These are phyloP conservation scores for Chrysocyon brachyurus DNA, from an alignment of 2,797 vertebrate species.

Conservation along the genomic window DNA sequence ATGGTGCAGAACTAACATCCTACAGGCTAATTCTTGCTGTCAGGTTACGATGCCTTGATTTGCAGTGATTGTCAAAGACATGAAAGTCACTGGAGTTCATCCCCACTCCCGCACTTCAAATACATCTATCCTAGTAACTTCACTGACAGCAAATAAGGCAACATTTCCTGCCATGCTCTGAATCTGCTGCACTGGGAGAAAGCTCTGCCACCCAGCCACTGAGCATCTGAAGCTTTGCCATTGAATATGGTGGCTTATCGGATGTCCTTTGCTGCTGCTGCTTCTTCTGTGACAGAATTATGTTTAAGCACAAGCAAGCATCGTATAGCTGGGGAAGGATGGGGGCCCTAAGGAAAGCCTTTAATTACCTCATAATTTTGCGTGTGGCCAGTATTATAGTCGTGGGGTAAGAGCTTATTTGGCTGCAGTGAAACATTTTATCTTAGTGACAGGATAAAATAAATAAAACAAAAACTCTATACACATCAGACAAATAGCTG, in stretches of 20 bases:
- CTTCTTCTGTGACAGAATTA: neutral
- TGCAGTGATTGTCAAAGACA: slow-evolving; percentile 61
- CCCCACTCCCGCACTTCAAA: neutral
- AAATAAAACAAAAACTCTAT: neutral
- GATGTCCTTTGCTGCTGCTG: neutral
- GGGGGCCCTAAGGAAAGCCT: neutral
- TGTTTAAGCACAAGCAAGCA: neutral
- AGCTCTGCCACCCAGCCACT: neutral
- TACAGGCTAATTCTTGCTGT: slow-evolving; percentile 77
- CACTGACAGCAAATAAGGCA: neutral
- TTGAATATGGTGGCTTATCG: neutral
- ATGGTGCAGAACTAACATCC: slow-evolving; percentile 73
- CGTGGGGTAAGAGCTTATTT: neutral
- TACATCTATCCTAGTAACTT: neutral
- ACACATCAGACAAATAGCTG: neutral
- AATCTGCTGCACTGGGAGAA: neutral
- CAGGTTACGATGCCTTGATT: slow-evolving; percentile 75
- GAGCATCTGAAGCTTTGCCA: neutral
- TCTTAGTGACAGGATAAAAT: neutral
- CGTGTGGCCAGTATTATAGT: neutral
- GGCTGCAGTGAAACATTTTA: neutral
- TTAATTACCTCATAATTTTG: neutral
- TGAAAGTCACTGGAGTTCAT: slow-evolving; percentile 11
- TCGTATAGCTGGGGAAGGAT: neutral
- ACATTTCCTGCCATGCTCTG: neutral